phyloP scores from a whole-genome alignment of 64 coral and sea anemone genomes.

The Montipora efflorescens region DNA sequence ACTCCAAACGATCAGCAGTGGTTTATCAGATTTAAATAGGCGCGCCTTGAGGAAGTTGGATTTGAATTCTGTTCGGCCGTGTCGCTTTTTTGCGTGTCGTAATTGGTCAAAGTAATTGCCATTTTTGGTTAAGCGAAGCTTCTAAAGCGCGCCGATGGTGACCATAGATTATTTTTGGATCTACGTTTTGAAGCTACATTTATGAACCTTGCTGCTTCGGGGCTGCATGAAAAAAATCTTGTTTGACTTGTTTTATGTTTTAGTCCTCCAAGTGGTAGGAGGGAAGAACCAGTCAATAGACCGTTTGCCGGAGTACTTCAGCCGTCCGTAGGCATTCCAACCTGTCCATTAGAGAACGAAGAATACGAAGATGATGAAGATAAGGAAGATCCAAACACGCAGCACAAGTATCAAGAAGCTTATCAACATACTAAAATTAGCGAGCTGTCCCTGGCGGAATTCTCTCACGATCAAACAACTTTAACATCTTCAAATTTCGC shows the following conservation, averaged over 20 bases:
- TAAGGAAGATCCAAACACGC: not conserved
- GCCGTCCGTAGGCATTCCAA: constrained; percentile 88
- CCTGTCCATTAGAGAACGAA: constrained; percentile 63
- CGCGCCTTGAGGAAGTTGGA: too few species aligned
- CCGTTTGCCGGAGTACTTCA: constrained; percentile 78
- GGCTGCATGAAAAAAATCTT: not conserved
- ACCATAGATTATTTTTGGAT: too few species aligned
- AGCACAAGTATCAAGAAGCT: constrained; percentile 4
- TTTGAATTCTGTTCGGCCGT: too few species aligned
- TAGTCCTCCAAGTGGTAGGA: constrained; percentile 75
- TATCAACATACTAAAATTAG: constrained; percentile 38
- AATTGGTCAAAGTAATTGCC: too few species aligned
- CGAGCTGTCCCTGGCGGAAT: constrained; percentile 62
- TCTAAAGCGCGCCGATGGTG: too few species aligned
- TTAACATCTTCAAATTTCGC: constrained; percentile 67
- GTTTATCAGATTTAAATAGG: too few species aligned
- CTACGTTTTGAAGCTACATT: too few species aligned
- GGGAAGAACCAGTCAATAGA: constrained; percentile 58
- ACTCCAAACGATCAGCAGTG: too few species aligned
- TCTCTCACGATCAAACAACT: constrained; percentile 65
- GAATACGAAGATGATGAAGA: constrained; percentile 59
- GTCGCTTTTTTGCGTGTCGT: too few species aligned
- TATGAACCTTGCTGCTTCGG: not conserved
- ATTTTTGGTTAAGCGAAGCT: too few species aligned
- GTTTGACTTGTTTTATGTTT: not conserved